Percentiles rank a stretch among this genome's conserved stretches.
These are phyloP conservation scores for Xestia ashworthii DNA, from an alignment of 2,888 invertebrate genomes.

Conservation along the genomic window DNA sequence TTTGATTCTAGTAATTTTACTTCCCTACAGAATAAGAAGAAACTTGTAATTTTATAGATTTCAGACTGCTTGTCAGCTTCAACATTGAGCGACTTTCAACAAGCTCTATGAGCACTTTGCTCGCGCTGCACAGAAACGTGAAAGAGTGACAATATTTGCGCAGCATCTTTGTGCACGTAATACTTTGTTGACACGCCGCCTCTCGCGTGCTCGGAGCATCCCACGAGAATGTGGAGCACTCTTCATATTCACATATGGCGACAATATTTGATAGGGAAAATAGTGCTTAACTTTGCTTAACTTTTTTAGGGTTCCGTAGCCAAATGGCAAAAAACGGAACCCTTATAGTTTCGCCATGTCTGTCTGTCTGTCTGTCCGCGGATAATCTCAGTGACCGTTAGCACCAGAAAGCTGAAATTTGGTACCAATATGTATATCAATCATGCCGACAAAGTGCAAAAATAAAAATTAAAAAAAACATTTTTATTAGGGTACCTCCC, in stretches of 20 bases:
- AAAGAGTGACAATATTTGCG: constrained; percentile 38
- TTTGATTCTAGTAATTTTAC: neutral
- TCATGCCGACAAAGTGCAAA: too few species aligned
- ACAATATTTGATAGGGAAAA: constrained; percentile 2
- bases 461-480: too few species aligned
- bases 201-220: constrained; percentile 30
- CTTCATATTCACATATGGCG: constrained; percentile 40
- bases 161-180: neutral
- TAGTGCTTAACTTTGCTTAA: neutral
- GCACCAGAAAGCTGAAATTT: too few species aligned
- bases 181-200: constrained; percentile 32
- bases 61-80: neutral
- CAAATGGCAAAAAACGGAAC: too few species aligned
- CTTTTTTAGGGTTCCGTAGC: too few species aligned
- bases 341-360: too few species aligned
- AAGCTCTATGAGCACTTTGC: neutral
- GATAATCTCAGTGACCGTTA: too few species aligned
- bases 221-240: constrained; percentile 42
- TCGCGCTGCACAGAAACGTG: neutral
- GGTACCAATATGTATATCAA: too few species aligned
- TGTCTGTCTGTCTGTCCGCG: too few species aligned
- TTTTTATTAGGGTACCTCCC: too few species aligned
- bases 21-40: neutral
- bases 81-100: neutral
- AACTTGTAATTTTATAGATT: neutral